phyloP scores from a whole-genome alignment of 1,140 invertebrate genomes.

The Pogonomyrmex barbatus region DNA sequence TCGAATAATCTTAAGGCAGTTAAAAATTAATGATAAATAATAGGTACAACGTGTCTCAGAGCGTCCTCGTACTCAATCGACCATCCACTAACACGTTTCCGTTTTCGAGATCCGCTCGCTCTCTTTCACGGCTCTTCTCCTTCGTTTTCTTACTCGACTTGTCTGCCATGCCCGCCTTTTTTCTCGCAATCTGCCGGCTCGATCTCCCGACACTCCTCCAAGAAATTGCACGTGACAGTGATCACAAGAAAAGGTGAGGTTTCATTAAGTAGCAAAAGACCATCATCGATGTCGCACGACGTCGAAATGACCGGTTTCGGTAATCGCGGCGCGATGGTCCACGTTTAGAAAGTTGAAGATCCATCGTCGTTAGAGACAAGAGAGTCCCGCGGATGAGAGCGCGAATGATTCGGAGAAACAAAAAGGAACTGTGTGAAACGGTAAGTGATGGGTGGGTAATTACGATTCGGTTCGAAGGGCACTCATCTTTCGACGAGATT shows the following conservation, averaged over 20 bases:
- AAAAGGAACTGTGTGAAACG: conserved; percentile 60
- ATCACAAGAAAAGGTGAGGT: conserved; percentile 65
- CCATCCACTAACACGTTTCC: conserved; percentile 1
- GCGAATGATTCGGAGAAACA: conserved; percentile 61
- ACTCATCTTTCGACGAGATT: conserved; percentile 56
- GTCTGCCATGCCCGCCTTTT: background rate
- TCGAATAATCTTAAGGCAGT: conserved; percentile 33
- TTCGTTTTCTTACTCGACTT: background rate
- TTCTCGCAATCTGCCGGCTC: background rate
- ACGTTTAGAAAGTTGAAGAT: conserved; percentile 75
- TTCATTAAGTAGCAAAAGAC: conserved; percentile 72
- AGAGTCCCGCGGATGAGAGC: conserved; percentile 21
- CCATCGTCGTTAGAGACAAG: conserved; percentile 55
- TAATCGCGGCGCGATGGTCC: conserved; percentile 56
- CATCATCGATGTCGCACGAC: conserved; percentile 67
- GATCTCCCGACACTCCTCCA: conserved; percentile 12
- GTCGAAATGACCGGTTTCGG: conserved; percentile 74
- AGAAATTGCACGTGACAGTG: conserved; percentile 61
- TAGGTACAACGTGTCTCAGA: background rate
- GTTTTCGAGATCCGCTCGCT: conserved; percentile 1
- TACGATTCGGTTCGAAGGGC: conserved; percentile 65
- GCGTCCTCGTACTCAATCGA: conserved; percentile 26
- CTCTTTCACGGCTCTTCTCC: background rate
- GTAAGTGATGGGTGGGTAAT: conserved; percentile 68
- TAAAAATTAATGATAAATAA: conserved; percentile 61